Evolutionary conservation across 2,797 vertebrate genomes (phyloP).

Genomic region (Eurystomus glaucurus): DNA sequence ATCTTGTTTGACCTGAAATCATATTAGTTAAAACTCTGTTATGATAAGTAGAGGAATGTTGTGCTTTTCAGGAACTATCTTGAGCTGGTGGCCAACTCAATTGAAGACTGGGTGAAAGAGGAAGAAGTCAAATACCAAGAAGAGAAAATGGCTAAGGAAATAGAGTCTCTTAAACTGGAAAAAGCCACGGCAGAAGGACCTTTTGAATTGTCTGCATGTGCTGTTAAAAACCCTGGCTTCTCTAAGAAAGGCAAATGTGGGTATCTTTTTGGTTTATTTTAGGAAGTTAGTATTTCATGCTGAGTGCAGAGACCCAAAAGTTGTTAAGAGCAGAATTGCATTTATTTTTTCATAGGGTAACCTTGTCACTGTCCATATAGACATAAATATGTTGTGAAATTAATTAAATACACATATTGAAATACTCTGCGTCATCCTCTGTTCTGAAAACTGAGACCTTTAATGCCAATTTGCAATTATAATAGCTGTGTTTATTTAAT

Average conservation of each 20-base stretch:
- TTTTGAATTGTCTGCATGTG: neutral
- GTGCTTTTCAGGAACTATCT: slow-evolving; percentile 87
- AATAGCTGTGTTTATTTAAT: neutral
- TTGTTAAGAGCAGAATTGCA: neutral
- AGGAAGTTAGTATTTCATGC: neutral
- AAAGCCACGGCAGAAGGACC: slow-evolving; percentile 16
- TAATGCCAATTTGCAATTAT: neutral
- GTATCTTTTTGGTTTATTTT: neutral
- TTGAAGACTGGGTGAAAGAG: slow-evolving; percentile 88
- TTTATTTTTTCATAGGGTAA: neutral
- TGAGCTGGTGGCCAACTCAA: slow-evolving; percentile 87
- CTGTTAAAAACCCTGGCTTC: slow-evolving; percentile 24
- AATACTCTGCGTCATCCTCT: neutral
- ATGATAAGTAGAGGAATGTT: neutral
- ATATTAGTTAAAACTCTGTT: neutral
- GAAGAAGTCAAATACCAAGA: slow-evolving; percentile 87
- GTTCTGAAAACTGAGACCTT: neutral
- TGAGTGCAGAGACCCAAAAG: neutral
- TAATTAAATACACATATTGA: neutral
- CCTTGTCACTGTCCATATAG: neutral
- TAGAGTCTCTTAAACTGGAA: neutral
- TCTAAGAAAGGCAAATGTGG: slow-evolving; percentile 63
- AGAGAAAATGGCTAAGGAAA: slow-evolving; percentile 77
- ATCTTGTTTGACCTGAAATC: neutral
- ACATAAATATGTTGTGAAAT: neutral